These are phyloP conservation scores for Tor tambroides DNA, from an alignment of 2,113 vertebrate species.

Conservation along the genomic window DNA sequence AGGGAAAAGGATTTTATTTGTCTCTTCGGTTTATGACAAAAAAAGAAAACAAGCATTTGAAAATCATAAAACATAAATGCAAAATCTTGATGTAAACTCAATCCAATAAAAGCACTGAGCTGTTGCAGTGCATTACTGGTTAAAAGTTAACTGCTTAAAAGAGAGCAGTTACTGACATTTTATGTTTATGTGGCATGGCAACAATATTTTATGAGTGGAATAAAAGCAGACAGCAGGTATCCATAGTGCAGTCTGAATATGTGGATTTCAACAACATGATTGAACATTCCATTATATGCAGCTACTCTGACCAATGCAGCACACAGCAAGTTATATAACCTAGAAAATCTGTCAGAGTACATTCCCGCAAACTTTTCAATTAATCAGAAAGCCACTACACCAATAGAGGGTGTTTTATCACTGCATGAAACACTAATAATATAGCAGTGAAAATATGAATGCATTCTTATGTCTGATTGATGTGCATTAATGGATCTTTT, in stretches of 20 bases:
- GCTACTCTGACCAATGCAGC: neutral
- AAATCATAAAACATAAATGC: neutral
- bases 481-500: neutral
- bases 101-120: neutral
- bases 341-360: neutral
- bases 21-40: neutral
- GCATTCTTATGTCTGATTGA: neutral
- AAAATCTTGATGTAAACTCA: neutral
- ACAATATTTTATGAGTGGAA: conserved; percentile 12
- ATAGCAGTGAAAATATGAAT: neutral
- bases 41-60: neutral
- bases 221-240: conserved; percentile 12
- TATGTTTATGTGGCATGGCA: neutral
- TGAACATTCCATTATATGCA: neutral
- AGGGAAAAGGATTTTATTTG: neutral
- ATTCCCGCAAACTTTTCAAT: conserved; percentile 14
- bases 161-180: neutral
- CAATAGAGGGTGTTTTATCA: neutral
- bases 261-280: conserved; percentile 37
- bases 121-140: neutral
- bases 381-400: neutral
- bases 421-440: neutral
- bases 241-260: neutral
- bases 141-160: conserved; percentile 9
- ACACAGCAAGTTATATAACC: neutral